Evolutionary conservation across 1,140 invertebrate species (phyloP), one percentile per base, ranked within the genome.

Genomic region (Drosophila serrata): DNA sequence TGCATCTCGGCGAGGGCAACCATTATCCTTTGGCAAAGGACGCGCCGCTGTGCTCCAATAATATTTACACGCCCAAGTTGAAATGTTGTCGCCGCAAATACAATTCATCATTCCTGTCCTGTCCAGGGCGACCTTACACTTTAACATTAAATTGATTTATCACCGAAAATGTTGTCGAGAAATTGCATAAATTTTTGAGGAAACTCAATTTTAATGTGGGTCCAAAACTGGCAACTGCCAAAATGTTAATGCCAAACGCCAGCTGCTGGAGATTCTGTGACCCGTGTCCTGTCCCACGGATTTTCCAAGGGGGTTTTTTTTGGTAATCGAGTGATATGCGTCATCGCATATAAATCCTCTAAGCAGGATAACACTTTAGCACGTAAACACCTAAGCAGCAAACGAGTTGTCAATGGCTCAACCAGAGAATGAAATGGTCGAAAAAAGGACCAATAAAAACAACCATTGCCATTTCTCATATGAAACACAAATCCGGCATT

Each of bases 371-470:
- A 90, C 77, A 75, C 49, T 84, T 90, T 70, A 43, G 64, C 80
- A 84, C 84, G 72, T 88, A 84, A 88, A 90, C 84, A 88, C 84
- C 84, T 90, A 60, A 88, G 61, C 63, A 57, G 64, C 48, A 40
- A 78, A 73, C 63, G 57, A 81, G 85, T 82, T 81, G 86, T 87
- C 84, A 88, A 90, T 82, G 80, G 73, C 73, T 64, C 72, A 64
- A 75, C 55, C 61, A 79, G 60, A 76, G 64, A 82, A 82, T 74
- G 68, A 87, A 82, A 77, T 45, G 51, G 37, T 68, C 69, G 62
- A 87, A 82, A 82, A 72, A 86, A 82, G 70, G 62, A 42, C 59
- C 80, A 77, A 87, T 88, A 87, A 88, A 88, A 88, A 75, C 56
- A 62, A 48, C 49, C 61, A 68, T 51, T 39, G 48, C 58, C 57